Conservation (phyloP, 2,888 invertebrate genomes). For the Latrodectus hesperus region DNA sequence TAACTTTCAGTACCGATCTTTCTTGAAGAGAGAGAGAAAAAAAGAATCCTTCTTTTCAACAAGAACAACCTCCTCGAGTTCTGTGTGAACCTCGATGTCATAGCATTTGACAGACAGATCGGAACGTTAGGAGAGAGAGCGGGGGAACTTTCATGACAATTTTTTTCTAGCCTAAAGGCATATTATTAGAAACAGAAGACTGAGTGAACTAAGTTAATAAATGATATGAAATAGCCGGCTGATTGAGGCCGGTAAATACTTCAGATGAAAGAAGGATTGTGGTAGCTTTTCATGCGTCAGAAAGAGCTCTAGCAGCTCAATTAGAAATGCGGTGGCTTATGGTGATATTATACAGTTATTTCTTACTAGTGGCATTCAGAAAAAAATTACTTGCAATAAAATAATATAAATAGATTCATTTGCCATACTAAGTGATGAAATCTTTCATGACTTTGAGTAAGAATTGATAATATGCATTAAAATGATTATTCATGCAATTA, state of each 20-base stretch:
- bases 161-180: conserved; percentile 7
- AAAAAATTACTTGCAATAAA: too few species aligned
- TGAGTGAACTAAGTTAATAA: conserved; percentile 27
- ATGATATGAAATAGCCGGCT: conserved; percentile 46
- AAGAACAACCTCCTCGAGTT: conserved; percentile 44
- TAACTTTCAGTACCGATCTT: conserved; percentile 30
- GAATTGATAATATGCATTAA: too few species aligned
- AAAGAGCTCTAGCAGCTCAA: conserved; percentile 8
- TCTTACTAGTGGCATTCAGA: too few species aligned
- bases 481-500: too few species aligned
- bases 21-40: conserved; percentile 13
- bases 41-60: conserved; percentile 49
- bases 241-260: conserved; percentile 50
- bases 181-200: conserved; percentile 54
- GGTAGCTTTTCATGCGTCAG: background rate
- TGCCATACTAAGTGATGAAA: too few species aligned
- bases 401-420: too few species aligned
- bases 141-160: background rate
- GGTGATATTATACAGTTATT: background rate
- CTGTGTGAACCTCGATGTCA: conserved; percentile 43
- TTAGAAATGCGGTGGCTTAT: conserved; percentile 18
- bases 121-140: conserved; percentile 21
- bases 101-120: conserved; percentile 54
- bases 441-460: too few species aligned
- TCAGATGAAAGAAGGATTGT: conserved; percentile 6